A percentile compares a stretch with the other conserved stretches of the same genome.
Conservation (phyloP, 1,140 invertebrate genomes). For the Belonocnema kinseyi region DNA sequence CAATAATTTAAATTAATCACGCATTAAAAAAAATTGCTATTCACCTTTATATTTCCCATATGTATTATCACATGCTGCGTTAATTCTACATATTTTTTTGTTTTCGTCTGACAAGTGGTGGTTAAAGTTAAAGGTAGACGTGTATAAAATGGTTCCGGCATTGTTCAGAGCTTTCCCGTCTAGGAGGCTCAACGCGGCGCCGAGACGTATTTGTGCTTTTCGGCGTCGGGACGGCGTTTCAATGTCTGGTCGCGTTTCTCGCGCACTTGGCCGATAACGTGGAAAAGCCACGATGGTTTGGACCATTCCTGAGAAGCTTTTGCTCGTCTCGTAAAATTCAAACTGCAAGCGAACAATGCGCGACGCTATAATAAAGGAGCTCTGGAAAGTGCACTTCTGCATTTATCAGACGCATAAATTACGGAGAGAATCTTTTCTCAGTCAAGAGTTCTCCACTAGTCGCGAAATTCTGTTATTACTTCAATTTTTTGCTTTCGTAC, state of each 20-base stretch:
- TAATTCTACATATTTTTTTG: too few species aligned
- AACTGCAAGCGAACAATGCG: neutral
- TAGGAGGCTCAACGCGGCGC: conserved; percentile 55
- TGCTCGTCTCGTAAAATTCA: conserved; percentile 10
- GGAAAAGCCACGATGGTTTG: conserved; percentile 32
- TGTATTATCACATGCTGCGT: too few species aligned
- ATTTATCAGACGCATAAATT: conserved; percentile 30
- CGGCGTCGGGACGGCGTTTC: conserved; percentile 48
- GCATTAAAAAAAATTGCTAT: too few species aligned
- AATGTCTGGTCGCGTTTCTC: conserved; percentile 37
- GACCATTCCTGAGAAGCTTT: conserved; percentile 17
- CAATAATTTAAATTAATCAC: too few species aligned
- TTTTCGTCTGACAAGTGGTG: too few species aligned
- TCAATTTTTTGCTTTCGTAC: neutral
- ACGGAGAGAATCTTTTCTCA: neutral
- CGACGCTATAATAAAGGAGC: conserved; percentile 1
- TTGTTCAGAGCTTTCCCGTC: conserved; percentile 52
- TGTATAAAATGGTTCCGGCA: conserved; percentile 39
- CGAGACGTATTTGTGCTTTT: conserved; percentile 46
- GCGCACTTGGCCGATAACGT: conserved; percentile 33
- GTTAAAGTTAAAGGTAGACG: too few species aligned
- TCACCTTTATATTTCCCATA: too few species aligned
- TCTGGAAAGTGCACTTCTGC: neutral
- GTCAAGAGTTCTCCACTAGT: neutral
- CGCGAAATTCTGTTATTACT: neutral